Conservation (phyloP, 1,140 invertebrate species). For the Drosophila micromelanica region DNA sequence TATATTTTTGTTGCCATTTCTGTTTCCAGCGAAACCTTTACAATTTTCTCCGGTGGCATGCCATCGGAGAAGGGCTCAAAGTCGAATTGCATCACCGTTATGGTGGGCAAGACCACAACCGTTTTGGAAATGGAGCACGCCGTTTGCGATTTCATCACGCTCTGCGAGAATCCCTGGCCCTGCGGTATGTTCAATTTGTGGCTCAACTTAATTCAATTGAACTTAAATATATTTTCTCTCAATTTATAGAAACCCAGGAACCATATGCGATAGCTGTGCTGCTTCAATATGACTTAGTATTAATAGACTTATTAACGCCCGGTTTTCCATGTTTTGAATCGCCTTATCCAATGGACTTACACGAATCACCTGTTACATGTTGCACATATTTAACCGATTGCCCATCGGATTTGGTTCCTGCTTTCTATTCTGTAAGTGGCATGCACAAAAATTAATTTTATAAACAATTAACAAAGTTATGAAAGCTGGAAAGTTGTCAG, state of each 20-base stretch:
- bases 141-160: slow-evolving; percentile 97
- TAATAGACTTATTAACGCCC: slow-evolving; percentile 96
- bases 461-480: neutral
- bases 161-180: slow-evolving; percentile 96
- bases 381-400: slow-evolving; percentile 98
- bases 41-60: slow-evolving; percentile 98
- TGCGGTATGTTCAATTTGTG: slow-evolving; percentile 86
- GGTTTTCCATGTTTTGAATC: slow-evolving; percentile 99
- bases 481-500: neutral
- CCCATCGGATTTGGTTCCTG: slow-evolving; percentile 97
- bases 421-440: slow-evolving; percentile 89
- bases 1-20: neutral
- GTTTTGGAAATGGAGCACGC: slow-evolving; percentile 99
- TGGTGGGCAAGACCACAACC: slow-evolving; percentile 95
- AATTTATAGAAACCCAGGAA: slow-evolving; percentile 94
- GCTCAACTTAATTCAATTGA: neutral
- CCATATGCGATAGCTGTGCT: slow-evolving; percentile 99
- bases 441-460: neutral
- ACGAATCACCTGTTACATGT: slow-evolving; percentile 98
- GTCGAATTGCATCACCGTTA: slow-evolving; percentile 97
- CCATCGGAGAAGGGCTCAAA: slow-evolving; percentile 94
- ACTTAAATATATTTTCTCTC: neutral
- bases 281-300: slow-evolving; percentile 98
- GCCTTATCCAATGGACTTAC: slow-evolving; percentile 99
- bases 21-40: slow-evolving; percentile 90